Percentiles rank a stretch among this genome's conserved stretches.
phyloP scores from a whole-genome alignment of 1,140 invertebrate species.

The Venturia canescens region DNA sequence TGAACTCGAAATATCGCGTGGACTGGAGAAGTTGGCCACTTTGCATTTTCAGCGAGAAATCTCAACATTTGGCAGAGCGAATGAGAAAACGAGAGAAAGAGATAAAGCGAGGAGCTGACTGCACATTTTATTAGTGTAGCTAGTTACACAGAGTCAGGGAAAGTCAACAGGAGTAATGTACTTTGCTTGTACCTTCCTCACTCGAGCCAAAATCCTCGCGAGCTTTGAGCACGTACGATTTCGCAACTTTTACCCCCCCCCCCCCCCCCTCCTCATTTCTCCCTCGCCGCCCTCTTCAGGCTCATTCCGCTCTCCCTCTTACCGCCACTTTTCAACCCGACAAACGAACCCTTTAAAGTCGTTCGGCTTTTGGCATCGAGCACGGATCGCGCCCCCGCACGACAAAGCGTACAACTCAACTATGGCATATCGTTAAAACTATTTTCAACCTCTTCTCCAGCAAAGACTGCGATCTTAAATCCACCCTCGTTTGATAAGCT shows the following conservation, averaged over 20 bases:
- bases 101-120: not conserved
- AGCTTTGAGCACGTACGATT: conserved; percentile 29
- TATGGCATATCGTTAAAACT: conserved; percentile 22
- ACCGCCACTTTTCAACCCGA: conserved; percentile 8
- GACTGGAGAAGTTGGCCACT: not conserved
- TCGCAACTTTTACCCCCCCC: not conserved
- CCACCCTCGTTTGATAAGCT: conserved; percentile 6
- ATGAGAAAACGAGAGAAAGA: not conserved
- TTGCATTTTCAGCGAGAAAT: not conserved
- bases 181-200: conserved; percentile 56
- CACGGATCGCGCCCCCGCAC: not conserved
- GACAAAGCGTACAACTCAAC: conserved; percentile 9
- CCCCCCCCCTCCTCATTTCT: not conserved
- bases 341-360: conserved; percentile 26
- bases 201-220: conserved; percentile 23
- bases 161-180: conserved; percentile 59
- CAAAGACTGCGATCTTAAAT: not conserved
- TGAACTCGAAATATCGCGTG: not conserved
- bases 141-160: conserved; percentile 4
- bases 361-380: conserved; percentile 2
- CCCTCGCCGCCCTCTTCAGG: not conserved
- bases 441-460: not conserved
- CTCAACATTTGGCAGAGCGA: not conserved
- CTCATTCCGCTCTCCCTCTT: not conserved
- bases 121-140: conserved; percentile 12